Base-by-base conservation (phyloP, 2,797 vertebrate genomes). In the Danio aesculapii region DNA sequence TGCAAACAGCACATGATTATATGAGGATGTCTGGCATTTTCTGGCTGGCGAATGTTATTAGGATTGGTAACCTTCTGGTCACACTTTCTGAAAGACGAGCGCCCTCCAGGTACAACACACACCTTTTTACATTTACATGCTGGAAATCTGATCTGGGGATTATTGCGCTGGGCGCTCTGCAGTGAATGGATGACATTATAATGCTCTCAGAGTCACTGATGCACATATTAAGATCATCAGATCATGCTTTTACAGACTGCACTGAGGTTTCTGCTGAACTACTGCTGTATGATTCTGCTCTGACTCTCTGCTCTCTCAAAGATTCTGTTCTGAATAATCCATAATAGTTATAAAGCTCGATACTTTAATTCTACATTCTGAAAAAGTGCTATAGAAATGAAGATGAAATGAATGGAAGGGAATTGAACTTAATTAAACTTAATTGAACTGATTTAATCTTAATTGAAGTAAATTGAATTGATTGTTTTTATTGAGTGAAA, bases 1-100 rank as follows among this genome's bases (percentile, higher is more conserved):
- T 8, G 1, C 13, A 68, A 68, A 68, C 66, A 68, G 43, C 16
- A 44, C n/a, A 0, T 50, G 72, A 16, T 62, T 62, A 30, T 30
- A 11, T 16, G 14, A 21, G 61, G 47, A 63, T 14, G 49, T 66
- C 12, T 76, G 74, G 39, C 59, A 75, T 75, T 75, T 62, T 50
- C 58, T 17, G 41, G 41, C 61, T 64, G 80, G 73, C 81, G 62
- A 59, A 82, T 86, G 75, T 81, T 82, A 85, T 86, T 82, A 79
- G 43, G 72, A 71, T 78, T 46, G 46, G 30, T 81, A 68, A 52
- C 77, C 66, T 61, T 47, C 9, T 11, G 75, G 43, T 62, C 30
- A 76, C n/a, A 47, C 61, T 49, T 39, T 43, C 7, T 21, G n/a
- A 76, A 80, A 74, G 55, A 75, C 64, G 13, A 72, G 49, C 6